Base-by-base conservation (phyloP, 2,888 invertebrate genomes). In the Uloborus plumipes region DNA sequence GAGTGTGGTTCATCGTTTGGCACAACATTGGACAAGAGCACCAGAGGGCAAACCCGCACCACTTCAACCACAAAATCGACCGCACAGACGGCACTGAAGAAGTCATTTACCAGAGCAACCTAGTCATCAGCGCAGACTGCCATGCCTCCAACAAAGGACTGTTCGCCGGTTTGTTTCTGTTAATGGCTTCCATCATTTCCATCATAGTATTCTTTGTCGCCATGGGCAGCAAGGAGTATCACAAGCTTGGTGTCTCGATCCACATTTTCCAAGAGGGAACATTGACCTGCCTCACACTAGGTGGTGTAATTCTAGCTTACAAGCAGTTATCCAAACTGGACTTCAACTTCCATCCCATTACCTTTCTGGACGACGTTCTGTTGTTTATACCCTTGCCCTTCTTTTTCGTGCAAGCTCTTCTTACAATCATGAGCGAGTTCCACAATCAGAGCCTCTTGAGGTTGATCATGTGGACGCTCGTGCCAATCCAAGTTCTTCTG, bases 1-100 rank as follows among this genome's bases (percentile, higher is more conserved):
- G 93, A n/a, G 91, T 94, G 26, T 92, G 93, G 93, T 93, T 92
- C 88, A 92, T 94, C 59, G 92, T 94, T 86, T 94, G 94, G 94
- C 91, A 91, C 86, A 93, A 93, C 87, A 93, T 94, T 76, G 93
- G 93, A 7, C 90, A 91, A 78, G 62, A 70, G 11, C 72, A 77
- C 50, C 70, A 74, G 50, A 53, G 65, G 3, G 79, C 85, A 14
- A 62, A 81, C 16, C 84, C 84, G 1, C 83, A 84, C 47, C 84
- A 78, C 26, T 76, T 85, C 26, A 69, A 74, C 6, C 74, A 82
- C 39, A 84, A 80, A 69, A 47, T 84, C 9, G 64, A 71, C 11
- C 65, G 73, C 1, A 81, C 81, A 39, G 84, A 80, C 3, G 78
- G 86, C n/a, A 86, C 86, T 16, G 85, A 86, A 53, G 85, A 86